Base-by-base conservation (phyloP, 2,797 vertebrate genomes). In the Ambastaia sidthimunki region DNA sequence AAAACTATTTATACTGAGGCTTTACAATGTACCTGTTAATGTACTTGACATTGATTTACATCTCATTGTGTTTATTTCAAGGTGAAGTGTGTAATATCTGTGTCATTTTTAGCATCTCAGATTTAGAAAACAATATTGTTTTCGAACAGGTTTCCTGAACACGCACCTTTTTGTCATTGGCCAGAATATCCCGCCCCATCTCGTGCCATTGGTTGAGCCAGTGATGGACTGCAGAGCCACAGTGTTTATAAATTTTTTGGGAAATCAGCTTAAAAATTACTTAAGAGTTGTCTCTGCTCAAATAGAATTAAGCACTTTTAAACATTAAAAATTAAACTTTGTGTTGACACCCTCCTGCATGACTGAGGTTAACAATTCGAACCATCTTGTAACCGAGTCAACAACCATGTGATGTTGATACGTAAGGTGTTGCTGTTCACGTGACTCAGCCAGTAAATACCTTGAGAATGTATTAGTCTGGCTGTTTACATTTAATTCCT, bases 401-500 rank as follows among this genome's bases (percentile, higher is more conserved):
- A 82, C 60, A 81, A 71, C 78, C 74, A 70, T 88, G 86, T 90
- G 57, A 85, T 76, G 82, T 92, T 91, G 88, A 83, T 86, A 85
- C 83, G 6, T 87, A 48, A 67, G 86, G 80, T 72, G 60, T 47
- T 78, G 19, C 72, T 54, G 76, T 65, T 85, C 84, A 84, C 59
- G 77, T 77, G 82, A 87, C 70, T 55, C 55, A 78, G 82, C 78
- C 50, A 0, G 74, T 90, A 89, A 89, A 89, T 85, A 84, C 88
- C 7, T 71, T 83, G 86, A 86, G 89, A 92, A 91, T 89, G 87
- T 86, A 76, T 89, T 86, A 44, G 83, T 82, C 83, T 78, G 82
- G 80, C 83, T 89, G 84, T 92, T 92, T 91, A 89, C 83, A 70
- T 90, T 82, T 87, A 91, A 90, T 82, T 80, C 84, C 84, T 87